Conservation (phyloP, 2,888 invertebrate genomes). For the Dasypogon diadema region DNA sequence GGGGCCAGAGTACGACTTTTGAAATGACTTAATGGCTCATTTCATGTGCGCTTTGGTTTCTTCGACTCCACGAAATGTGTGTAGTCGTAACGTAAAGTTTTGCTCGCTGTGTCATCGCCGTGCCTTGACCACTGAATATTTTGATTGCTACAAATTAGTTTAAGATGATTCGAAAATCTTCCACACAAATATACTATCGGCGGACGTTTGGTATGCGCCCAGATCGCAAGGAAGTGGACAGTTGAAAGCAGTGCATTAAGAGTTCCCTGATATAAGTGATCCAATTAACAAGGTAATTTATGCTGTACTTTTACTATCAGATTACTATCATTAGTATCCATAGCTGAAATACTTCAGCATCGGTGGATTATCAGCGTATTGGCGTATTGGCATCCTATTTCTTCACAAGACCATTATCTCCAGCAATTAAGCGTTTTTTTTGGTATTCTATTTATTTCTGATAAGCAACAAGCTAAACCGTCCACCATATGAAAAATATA, state of each 20-base stretch:
- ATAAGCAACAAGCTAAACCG: conserved; percentile 47
- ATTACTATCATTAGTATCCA: not conserved
- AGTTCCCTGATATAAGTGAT: not conserved
- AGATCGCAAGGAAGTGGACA: not conserved
- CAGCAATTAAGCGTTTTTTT: conserved; percentile 38
- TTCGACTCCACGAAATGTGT: not conserved
- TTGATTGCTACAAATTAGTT: not conserved
- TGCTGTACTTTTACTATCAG: not conserved
- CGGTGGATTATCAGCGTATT: conserved; percentile 21
- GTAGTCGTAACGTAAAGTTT: not conserved
- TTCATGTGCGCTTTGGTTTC: conserved; percentile 25
- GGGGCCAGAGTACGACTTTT: conserved; percentile 7
- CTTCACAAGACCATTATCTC: conserved; percentile 17
- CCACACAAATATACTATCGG: not conserved
- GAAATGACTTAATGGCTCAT: conserved; percentile 50
- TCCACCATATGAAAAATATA: not conserved
- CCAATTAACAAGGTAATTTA: conserved; percentile 2
- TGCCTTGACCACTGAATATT: conserved; percentile 24
- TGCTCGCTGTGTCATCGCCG: conserved; percentile 20
- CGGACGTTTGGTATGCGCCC: no score
- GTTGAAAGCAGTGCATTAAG: not conserved
- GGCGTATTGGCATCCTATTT: conserved; percentile 32
- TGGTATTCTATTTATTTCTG: not conserved
- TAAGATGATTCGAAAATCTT: not conserved
- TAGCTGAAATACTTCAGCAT: conserved; percentile 22